Percentiles rank a stretch among this genome's conserved stretches.
Evolutionary conservation across 2,888 invertebrate species (phyloP).

Genomic region (Orthonychiurus folsomi): DNA sequence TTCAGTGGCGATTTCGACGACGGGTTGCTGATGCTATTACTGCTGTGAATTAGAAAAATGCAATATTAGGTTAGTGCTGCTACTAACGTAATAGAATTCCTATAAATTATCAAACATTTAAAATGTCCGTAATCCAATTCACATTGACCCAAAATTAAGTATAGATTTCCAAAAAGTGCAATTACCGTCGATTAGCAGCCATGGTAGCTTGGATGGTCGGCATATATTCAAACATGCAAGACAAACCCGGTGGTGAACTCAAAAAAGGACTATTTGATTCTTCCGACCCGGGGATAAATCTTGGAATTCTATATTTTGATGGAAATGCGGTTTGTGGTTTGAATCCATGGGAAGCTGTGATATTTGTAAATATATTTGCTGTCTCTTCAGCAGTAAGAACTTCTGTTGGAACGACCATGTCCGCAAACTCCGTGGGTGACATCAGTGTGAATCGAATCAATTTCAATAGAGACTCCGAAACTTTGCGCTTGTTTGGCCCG

Average conservation of each 20-base stretch:
- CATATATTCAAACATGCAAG: not conserved
- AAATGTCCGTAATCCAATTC: too few species aligned
- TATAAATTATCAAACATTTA: too few species aligned
- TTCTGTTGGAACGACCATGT: slow-evolving; percentile 19
- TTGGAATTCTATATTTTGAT: not conserved
- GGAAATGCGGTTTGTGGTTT: not conserved
- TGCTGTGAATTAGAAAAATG: too few species aligned
- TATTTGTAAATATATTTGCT: slow-evolving; percentile 27
- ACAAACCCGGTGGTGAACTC: not conserved
- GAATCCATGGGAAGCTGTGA: slow-evolving; percentile 15
- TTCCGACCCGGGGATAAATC: not conserved
- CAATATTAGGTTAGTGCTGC: too few species aligned
- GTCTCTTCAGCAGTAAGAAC: slow-evolving; percentile 27
- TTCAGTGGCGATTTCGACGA: too few species aligned
- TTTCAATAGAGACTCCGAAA: slow-evolving; percentile 5
- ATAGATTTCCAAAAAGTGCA: too few species aligned
- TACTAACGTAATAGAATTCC: too few species aligned
- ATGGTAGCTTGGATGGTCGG: too few species aligned
- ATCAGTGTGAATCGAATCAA: slow-evolving; percentile 19
- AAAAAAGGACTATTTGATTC: not conserved
- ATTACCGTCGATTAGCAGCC: too few species aligned
- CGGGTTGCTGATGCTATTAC: too few species aligned
- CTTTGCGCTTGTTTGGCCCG: slow-evolving; percentile 11
- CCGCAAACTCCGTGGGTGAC: slow-evolving; percentile 18
- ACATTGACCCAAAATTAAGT: too few species aligned